These are phyloP conservation scores for Lucilia cuprina DNA, from an alignment of 1,140 invertebrate genomes.

Conservation along the genomic window DNA sequence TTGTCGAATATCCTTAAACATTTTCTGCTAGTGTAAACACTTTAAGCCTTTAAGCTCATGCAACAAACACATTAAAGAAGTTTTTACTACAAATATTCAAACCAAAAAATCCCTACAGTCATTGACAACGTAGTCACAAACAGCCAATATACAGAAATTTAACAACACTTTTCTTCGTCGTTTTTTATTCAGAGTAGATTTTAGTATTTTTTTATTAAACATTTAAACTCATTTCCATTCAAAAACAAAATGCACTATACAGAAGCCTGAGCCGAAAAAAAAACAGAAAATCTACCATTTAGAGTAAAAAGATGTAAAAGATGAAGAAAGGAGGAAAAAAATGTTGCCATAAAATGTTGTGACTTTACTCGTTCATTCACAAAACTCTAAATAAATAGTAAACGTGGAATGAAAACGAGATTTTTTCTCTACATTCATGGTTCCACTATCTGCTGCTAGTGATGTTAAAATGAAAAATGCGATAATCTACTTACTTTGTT, in stretches of 20 bases:
- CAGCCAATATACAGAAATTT: not conserved
- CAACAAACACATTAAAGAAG: not conserved
- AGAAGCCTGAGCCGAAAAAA: not conserved
- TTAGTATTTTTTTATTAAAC: not conserved
- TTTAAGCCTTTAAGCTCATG: not conserved
- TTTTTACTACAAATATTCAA: not conserved
- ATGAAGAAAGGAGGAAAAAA: not conserved
- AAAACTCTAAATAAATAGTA: slow-evolving; percentile 2
- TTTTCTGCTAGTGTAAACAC: not conserved
- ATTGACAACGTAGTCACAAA: not conserved
- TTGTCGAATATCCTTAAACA: not conserved
- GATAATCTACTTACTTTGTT: no score
- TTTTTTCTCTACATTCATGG: not conserved
- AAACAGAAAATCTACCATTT: not conserved
- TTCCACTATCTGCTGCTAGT: no score
- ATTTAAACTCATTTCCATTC: not conserved
- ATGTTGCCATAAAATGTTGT: not conserved
- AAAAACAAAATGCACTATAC: not conserved
- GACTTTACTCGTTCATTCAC: slow-evolving; percentile 10
- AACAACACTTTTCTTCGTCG: not conserved
- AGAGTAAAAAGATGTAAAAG: not conserved
- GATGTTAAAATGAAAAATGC: no score
- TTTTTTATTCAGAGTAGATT: not conserved
- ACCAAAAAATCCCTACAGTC: not conserved
- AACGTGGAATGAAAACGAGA: not conserved